Evolutionary conservation across 2,113 vertebrate genomes (phyloP).

Genomic region (Entelurus aequoreus): DNA sequence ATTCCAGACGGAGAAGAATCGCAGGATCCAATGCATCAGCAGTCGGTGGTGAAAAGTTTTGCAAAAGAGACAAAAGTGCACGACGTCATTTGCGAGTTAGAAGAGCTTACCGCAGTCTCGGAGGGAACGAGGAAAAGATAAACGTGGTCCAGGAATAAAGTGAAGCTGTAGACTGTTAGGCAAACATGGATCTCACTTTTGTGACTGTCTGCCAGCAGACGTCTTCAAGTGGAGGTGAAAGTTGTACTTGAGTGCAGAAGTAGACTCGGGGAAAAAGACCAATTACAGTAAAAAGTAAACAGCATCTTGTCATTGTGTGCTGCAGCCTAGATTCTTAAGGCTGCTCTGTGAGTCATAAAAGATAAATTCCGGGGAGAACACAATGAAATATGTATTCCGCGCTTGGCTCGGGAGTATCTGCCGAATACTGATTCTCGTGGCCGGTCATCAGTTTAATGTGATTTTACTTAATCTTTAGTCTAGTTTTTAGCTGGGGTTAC

Average conservation of each 20-base stretch:
- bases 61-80: constrained; percentile 12
- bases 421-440: not conserved
- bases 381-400: not conserved
- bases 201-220: not conserved
- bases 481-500: too few species aligned
- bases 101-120: constrained; percentile 16
- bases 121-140: constrained; percentile 21
- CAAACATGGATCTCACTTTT: not conserved
- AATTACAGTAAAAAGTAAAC: not conserved
- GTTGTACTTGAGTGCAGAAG: not conserved
- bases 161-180: not conserved
- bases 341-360: not conserved
- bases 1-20: not conserved
- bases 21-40: not conserved
- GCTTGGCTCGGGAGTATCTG: not conserved
- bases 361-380: not conserved
- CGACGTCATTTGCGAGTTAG: constrained; percentile 18
- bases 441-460: not conserved
- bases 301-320: not conserved
- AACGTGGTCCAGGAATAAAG: constrained; percentile 8
- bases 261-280: not conserved
- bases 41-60: not conserved
- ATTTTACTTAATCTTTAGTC: too few species aligned
- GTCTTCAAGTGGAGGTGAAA: not conserved
- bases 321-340: not conserved